Evolutionary conservation across 2,888 invertebrate species (phyloP), one percentile per base, ranked within the genome.

Genomic region (Liodrosophila aerea): DNA sequence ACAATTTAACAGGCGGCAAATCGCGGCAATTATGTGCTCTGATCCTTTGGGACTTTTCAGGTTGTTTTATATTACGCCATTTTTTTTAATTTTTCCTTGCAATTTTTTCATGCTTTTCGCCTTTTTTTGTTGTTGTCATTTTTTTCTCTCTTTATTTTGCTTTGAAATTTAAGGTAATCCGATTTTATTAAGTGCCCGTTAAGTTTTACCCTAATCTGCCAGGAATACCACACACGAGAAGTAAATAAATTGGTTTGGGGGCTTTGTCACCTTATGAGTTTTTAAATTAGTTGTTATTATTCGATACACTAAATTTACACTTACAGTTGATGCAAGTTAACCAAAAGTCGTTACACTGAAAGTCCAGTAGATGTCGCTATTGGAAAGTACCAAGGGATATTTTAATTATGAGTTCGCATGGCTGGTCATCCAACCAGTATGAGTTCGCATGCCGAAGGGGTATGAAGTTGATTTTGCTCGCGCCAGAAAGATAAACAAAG

Each of bases 1-100:
- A 73, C 68, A 74, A 66, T 75, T 73, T 68, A 82, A 82, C 82
- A 73, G 69, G 71, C 73, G 73, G 83, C 78, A 81, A 81, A 85
- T 85, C 85, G 85, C 73, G 63, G 71, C 81, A 81, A 82, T 81
- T 81, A 85, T 65, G 68, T 66, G 56, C 37, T 46, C 37, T 65
- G 65, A 70, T 68, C 70, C 75, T 57, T 34, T 59, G 59, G 67
- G 49, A 63, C 59, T n/a, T n/a, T n/a, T n/a, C n/a, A n/a, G n/a
- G n/a, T n/a, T n/a, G n/a, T n/a, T n/a, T n/a, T n/a, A n/a, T n/a
- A n/a, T n/a, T n/a, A n/a, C n/a, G n/a, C n/a, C n/a, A n/a, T 62
- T 59, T 58, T 60, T 64, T 65, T 51, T 43, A 27, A 4, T 2
- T 7, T 12, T 5, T 1, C 29, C 39, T 31, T 9, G 15, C 9